phyloP scores from a whole-genome alignment of 2,113 vertebrate species.

The Penelope pileata region DNA sequence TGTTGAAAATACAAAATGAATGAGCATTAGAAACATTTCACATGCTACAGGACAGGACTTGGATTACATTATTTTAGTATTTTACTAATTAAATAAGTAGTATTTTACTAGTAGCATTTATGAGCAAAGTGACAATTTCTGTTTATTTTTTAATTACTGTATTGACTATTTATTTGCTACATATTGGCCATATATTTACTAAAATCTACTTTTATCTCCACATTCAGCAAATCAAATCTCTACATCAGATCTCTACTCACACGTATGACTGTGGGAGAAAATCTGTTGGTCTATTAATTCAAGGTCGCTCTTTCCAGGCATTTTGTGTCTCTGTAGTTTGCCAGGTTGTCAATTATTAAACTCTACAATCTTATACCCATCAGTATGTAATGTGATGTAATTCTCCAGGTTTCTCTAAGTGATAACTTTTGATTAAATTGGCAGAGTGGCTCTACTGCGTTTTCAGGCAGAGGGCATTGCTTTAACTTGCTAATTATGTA shows the following conservation, averaged over 20 bases:
- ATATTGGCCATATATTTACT: neutral
- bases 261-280: neutral
- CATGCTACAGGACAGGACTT: neutral
- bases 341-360: neutral
- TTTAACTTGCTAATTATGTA: constrained; percentile 33
- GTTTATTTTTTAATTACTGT: neutral
- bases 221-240: neutral
- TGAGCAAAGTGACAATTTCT: neutral
- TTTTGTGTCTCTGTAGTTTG: neutral
- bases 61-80: neutral
- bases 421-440: constrained; percentile 37
- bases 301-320: neutral
- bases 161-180: neutral
- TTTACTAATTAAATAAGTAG: neutral
- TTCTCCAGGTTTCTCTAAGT: neutral
- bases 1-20: neutral
- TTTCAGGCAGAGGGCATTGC: constrained; percentile 9
- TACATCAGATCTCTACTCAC: neutral
- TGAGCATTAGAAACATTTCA: neutral
- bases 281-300: neutral
- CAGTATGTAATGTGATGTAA: neutral
- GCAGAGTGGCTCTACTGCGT: neutral
- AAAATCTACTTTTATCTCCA: neutral
- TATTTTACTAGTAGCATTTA: neutral
- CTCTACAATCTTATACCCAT: neutral